Evolutionary conservation across 2,888 invertebrate species (phyloP).

Genomic region (Xestia xanthographa): DNA sequence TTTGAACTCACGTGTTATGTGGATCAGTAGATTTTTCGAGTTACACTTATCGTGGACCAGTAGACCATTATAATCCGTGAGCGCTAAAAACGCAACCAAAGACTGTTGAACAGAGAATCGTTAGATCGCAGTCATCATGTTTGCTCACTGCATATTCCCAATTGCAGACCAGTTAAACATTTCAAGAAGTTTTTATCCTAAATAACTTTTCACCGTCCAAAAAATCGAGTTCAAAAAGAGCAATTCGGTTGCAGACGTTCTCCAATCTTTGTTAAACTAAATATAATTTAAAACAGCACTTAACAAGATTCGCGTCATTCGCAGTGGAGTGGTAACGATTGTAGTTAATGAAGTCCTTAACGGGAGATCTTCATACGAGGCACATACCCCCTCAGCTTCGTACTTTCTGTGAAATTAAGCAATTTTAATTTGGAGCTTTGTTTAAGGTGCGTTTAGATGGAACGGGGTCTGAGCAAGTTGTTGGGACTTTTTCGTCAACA

Average conservation of each 20-base stretch:
- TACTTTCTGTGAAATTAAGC: conserved; percentile 72
- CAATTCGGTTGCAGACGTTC: conserved; percentile 35
- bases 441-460: conserved; percentile 41
- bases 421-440: conserved; percentile 76
- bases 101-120: no score
- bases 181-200: not conserved
- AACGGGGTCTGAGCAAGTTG: not conserved
- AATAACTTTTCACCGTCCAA: not conserved
- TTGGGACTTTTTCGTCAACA: not conserved
- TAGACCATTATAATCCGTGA: no score
- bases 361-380: conserved; percentile 60
- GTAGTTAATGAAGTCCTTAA: conserved; percentile 67
- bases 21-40: no score
- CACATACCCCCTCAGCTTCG: conserved; percentile 28
- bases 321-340: conserved; percentile 64
- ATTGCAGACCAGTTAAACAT: not conserved
- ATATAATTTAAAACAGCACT: conserved; percentile 60
- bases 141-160: not conserved
- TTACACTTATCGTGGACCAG: no score
- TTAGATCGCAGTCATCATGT: not conserved
- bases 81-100: no score
- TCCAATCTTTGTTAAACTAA: conserved; percentile 34
- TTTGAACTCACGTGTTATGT: no score
- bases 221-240: conserved; percentile 16
- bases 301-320: conserved; percentile 57